Evolutionary conservation across 2,797 vertebrate genomes (phyloP).

Genomic region (Ctenopoma multispine): DNA sequence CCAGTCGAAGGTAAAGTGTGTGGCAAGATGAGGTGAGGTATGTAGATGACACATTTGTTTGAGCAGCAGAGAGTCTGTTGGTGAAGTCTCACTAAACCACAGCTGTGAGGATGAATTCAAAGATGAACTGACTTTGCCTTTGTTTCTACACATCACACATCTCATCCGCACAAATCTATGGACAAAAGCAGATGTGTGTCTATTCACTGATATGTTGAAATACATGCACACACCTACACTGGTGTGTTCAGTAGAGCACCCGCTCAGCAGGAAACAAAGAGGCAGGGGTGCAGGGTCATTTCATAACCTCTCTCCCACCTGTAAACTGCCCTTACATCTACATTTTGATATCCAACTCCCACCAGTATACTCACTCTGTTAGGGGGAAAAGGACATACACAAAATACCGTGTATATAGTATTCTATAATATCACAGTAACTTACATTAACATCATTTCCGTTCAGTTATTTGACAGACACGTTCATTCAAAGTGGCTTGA

Average conservation of each 20-base stretch:
- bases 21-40: not conserved
- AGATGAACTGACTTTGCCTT: slow-evolving; percentile 42
- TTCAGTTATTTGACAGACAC: no score
- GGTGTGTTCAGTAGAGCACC: slow-evolving; percentile 18
- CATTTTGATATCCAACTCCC: slow-evolving; percentile 46
- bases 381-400: slow-evolving; percentile 5
- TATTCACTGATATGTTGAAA: slow-evolving; percentile 5
- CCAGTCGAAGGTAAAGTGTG: slow-evolving; percentile 20
- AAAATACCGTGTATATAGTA: not conserved
- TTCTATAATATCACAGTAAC: not conserved
- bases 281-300: slow-evolving; percentile 17
- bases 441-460: no score
- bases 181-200: slow-evolving; percentile 24
- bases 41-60: slow-evolving; percentile 4
- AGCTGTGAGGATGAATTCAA: slow-evolving; percentile 35
- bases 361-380: slow-evolving; percentile 5
- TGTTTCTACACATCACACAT: slow-evolving; percentile 57
- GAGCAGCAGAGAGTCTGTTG: slow-evolving; percentile 6
- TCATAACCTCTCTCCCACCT: slow-evolving; percentile 34
- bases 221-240: slow-evolving; percentile 9
- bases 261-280: slow-evolving; percentile 42
- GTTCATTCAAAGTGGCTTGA: no score
- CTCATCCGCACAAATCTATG: slow-evolving; percentile 9
- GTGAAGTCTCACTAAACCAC: slow-evolving; percentile 10
- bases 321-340: slow-evolving; percentile 26